Evolutionary conservation across 2,113 vertebrate genomes (phyloP).

Genomic region (Alligator mississippiensis): DNA sequence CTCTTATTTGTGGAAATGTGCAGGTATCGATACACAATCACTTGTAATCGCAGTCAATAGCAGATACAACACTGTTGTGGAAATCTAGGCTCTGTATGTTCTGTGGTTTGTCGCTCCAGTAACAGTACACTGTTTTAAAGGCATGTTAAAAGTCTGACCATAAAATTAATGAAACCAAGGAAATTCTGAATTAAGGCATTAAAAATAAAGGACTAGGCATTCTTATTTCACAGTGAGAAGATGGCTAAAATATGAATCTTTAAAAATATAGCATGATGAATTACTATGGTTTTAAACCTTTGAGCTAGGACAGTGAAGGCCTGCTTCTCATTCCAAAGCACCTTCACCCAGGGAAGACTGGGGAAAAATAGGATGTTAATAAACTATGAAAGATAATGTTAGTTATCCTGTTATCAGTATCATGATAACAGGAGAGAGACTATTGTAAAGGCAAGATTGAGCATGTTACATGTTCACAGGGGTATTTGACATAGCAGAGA

Average conservation of each 20-base stretch:
- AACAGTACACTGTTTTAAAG: not conserved
- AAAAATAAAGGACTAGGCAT: not conserved
- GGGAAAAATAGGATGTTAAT: not conserved
- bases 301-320: accelerated
- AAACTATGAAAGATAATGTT: not conserved
- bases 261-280: not conserved
- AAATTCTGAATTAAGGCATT: not conserved
- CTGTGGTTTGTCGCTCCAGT: not conserved
- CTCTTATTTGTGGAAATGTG: not conserved
- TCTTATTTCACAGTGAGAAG: accelerated
- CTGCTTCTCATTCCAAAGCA: not conserved
- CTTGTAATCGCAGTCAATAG: not conserved
- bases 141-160: not conserved
- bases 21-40: not conserved
- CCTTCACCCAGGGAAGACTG: not conserved
- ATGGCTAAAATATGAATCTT: not conserved
- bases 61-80: not conserved
- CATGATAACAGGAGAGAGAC: not conserved
- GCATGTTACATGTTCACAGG: too few relatives aligned
- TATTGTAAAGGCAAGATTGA: not conserved
- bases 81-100: not conserved
- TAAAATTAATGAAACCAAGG: not conserved
- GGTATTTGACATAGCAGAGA: too few relatives aligned
- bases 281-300: not conserved
- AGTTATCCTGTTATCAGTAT: not conserved